Evolutionary conservation across 37 sponge, comb jelly and placozoan genomes (phyloP).

Genomic region (Eunapius fragilis): DNA sequence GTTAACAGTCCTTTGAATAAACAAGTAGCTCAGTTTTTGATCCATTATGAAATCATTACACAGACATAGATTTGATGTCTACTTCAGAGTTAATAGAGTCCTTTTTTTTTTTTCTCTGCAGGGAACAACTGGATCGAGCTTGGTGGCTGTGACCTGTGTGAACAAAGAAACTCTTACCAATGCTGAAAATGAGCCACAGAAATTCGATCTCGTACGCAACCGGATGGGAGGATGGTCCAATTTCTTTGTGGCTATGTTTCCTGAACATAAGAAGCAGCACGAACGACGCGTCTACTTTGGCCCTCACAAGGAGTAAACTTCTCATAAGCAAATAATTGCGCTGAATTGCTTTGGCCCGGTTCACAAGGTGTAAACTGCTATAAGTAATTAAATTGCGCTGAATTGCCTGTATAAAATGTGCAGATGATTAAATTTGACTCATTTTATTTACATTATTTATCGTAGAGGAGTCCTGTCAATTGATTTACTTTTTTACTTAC

Average conservation of each 20-base stretch:
- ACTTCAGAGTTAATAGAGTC: background rate
- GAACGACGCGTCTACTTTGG: constrained; percentile 10
- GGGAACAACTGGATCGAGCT: constrained; percentile 28
- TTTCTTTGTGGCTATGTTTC: constrained; percentile 51
- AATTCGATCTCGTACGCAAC: constrained; percentile 40
- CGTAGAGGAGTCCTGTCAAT: no score
- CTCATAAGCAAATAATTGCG: no score
- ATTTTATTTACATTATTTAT: no score
- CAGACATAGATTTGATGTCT: background rate
- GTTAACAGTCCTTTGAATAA: no score
- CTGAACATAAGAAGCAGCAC: constrained; percentile 42
- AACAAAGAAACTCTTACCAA: constrained; percentile 9
- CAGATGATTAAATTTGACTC: no score
- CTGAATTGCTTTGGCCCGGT: no score
- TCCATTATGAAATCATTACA: no score
- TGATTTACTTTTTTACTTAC: no score
- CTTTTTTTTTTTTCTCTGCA: background rate
- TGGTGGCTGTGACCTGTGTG: constrained; percentile 29
- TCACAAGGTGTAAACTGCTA: no score
- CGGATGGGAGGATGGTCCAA: constrained; percentile 49
- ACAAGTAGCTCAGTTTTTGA: no score
- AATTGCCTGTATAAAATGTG: no score
- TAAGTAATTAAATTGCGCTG: no score
- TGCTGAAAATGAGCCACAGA: constrained; percentile 6
- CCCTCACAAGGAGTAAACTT: constrained; percentile 7